Evolutionary conservation across 2,888 invertebrate genomes (phyloP), one percentile per base, ranked within the genome.

Genomic region (Pachymerium ferrugineum): DNA sequence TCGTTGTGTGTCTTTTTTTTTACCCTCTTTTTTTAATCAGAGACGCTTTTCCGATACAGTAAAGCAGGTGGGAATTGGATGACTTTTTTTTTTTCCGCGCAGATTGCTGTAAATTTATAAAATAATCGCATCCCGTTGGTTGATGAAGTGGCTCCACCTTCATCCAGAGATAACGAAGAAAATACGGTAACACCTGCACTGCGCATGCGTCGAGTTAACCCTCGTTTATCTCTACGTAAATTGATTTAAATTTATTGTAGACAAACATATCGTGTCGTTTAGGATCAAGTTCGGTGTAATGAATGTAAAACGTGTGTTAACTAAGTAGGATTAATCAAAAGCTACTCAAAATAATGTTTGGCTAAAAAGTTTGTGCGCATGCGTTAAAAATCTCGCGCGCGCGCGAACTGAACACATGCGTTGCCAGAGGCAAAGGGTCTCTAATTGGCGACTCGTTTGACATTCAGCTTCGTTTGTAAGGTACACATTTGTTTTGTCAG

Each of bases 41-140:
- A 25, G 54, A 19, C 54, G 54, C 54, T 54, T 54, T 54, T 22
- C 54, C 54, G 54, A 54, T 54, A 54, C 22, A 54, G 10, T 22
- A 54, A 54, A 54, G 54, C 54, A 54, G 54, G 54, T 54, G 54
- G 54, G 54, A 54, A 54, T 54, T 54, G 54, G 54, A 54, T 54
- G 54, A 54, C 54, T 54, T 54, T 54, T 54, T 54, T 54, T n/a
- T 54, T 22, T 10, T 6, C 10, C 2, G 54, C 54, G 54, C 54
- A 54, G 54, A 54, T 54, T 54, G 54, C 54, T 54, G 54, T 54
- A 54, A 54, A 54, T 54, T 54, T 54, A 54, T 54, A 54, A 54
- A 54, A 19, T 54, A 54, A 54, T 54, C 54, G 54, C 54, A 54
- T 54, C 54, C 25, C 54, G 22, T 22, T 19, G 54, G 3, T 54